Conservation (phyloP, 1,140 invertebrate species). For the Artemia franciscana region DNA sequence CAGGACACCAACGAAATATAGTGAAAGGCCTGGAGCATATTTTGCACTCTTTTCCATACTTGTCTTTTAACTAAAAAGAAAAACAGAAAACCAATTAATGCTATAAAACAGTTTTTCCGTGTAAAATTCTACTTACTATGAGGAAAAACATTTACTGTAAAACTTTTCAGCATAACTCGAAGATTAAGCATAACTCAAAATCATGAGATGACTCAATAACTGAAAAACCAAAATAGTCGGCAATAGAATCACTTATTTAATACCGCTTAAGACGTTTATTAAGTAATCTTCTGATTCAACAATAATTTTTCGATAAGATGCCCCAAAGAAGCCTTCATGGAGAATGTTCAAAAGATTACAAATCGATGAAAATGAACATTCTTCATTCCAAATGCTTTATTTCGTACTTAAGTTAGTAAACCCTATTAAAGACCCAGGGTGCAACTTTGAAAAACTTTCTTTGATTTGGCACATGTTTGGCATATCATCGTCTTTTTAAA, state of each 20-base stretch:
- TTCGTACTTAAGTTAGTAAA: slow-evolving; percentile 76
- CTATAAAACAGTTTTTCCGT: neutral
- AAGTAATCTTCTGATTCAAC: too few relatives aligned
- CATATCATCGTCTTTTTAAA: slow-evolving; percentile 99
- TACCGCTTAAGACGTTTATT: too few relatives aligned
- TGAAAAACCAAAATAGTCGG: too few relatives aligned
- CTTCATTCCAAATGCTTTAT: slow-evolving; percentile 79
- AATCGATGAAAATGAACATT: too few relatives aligned
- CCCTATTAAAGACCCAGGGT: slow-evolving; percentile 93
- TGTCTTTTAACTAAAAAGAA: slow-evolving; percentile 73
- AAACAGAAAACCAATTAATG: too few relatives aligned
- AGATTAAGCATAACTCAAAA: too few relatives aligned
- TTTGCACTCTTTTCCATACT: slow-evolving; percentile 97
- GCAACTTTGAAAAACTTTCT: slow-evolving; percentile 99
- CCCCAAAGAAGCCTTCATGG: too few relatives aligned
- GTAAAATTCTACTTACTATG: neutral
- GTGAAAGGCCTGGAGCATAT: slow-evolving; percentile 95
- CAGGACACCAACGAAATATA: slow-evolving; percentile 93
- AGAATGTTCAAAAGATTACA: too few relatives aligned
- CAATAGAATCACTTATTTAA: too few relatives aligned
- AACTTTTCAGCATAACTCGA: too few relatives aligned
- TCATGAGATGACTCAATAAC: too few relatives aligned
- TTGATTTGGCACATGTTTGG: slow-evolving; percentile 91
- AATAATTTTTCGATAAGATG: too few relatives aligned
- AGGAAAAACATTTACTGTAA: slow-evolving; percentile 2